Conservation (phyloP, 2,888 invertebrate species). For the Drosophila histrio region DNA sequence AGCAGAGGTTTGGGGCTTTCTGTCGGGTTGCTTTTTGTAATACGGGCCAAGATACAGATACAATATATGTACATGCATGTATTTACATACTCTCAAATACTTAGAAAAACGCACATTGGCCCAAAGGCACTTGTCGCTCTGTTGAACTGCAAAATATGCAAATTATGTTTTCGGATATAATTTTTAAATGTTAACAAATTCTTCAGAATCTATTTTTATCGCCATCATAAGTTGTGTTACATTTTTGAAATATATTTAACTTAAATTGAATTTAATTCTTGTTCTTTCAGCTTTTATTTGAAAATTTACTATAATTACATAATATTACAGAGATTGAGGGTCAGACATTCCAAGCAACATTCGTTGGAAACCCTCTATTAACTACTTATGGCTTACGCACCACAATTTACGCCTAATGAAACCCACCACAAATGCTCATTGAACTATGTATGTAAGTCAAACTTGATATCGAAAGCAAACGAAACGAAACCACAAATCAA, state of each 20-base stretch:
- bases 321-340: conserved; percentile 13
- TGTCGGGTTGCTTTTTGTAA: not conserved
- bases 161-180: not conserved
- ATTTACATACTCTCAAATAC: not conserved
- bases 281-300: not conserved
- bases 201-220: not conserved
- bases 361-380: conserved; percentile 53
- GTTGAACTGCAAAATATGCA: conserved; percentile 19
- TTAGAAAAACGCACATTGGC: not conserved
- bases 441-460: conserved; percentile 44
- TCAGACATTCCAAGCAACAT: not conserved
- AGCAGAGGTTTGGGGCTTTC: conserved; percentile 3
- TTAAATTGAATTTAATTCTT: not conserved
- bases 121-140: conserved; percentile 14
- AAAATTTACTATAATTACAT: conserved; percentile 46
- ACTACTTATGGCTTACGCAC: conserved; percentile 55
- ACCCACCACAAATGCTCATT: conserved; percentile 49
- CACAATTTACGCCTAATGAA: conserved; percentile 70
- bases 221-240: not conserved
- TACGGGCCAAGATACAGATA: not conserved
- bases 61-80: not conserved
- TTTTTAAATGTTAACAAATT: not conserved
- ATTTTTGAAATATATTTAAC: not conserved
- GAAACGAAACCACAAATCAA: conserved; percentile 70
- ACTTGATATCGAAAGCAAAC: conserved; percentile 14